These are phyloP conservation scores for Botrylloides violaceus DNA, from an alignment of 23 tunicate species.

Conservation along the genomic window DNA sequence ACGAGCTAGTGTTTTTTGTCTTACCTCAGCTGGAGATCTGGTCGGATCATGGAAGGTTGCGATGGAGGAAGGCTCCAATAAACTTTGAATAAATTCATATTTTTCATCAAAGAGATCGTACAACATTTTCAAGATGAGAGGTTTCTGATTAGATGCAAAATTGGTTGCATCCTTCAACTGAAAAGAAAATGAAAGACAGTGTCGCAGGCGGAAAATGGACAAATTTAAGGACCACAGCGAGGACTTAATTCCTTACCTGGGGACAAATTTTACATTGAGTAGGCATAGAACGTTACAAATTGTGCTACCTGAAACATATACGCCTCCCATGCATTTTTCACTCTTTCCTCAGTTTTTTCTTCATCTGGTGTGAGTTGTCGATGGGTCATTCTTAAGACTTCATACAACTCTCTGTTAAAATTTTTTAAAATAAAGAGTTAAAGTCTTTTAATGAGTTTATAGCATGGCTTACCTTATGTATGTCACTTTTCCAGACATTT, in stretches of 20 bases:
- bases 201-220: too few relatives aligned
- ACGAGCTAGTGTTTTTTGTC: too few relatives aligned
- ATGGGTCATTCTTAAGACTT: conserved; percentile 59
- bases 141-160: conserved; percentile 72
- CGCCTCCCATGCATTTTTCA: conserved; percentile 82
- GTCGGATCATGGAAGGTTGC: conserved; percentile 39
- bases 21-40: conserved; percentile 33
- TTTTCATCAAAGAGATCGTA: conserved; percentile 47
- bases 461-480: conserved; percentile 46
- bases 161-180: conserved; percentile 85
- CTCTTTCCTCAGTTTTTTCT: conserved; percentile 64
- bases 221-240: too few relatives aligned
- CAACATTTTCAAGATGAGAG: conserved; percentile 50
- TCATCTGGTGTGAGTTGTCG: conserved; percentile 77
- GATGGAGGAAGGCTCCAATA: conserved; percentile 17
- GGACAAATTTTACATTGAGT: too few relatives aligned
- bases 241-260: too few relatives aligned
- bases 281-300: too few relatives aligned
- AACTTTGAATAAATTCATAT: conserved; percentile 11
- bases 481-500: conserved; percentile 46
- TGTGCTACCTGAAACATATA: conserved; percentile 80
- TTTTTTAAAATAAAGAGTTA: too few relatives aligned
- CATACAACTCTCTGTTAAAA: conserved; percentile 48
- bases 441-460: too few relatives aligned
- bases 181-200: too few relatives aligned